Evolutionary conservation across 2,888 invertebrate species (phyloP), one percentile per base, ranked within the genome.

Genomic region (Schrankia costaestrigalis): DNA sequence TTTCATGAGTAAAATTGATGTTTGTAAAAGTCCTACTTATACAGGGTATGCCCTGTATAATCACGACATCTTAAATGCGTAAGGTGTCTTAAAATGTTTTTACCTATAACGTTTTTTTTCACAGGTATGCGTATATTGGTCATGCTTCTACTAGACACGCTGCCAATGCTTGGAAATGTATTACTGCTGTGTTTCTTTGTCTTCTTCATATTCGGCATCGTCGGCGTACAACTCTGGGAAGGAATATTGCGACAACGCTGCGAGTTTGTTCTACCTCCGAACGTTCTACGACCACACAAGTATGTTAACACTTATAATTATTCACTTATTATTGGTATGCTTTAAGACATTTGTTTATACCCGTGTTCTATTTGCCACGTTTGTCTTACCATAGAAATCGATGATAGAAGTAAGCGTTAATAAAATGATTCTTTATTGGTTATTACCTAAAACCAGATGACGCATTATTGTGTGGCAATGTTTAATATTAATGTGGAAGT

Each of bases 121-220:
- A 33, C 90, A 98, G 98, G 98, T 90, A 98, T 99, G 98, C 91
- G 98, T 56, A 99, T 99, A 65, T 90, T 98, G 74, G 99, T 99
- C 61, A 99, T 99, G 97, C 90, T 99, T 40, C 91, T 99, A 30
- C 90, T 99, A 71, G 99, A 99, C 85, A 99, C 99, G 3, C 90
- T 99, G 54, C 99, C 99, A 8, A 99, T 99, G 99, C 89, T 99
- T 68, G 99, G 99, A 52, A 99, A 99, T 86, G 99, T 99, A 31
- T 90, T 99, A 54, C 90, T 99, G 54, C 90, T 99, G 49, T 99
- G 99, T 87, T 99, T 99, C 91, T 99, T 99, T 90, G 99, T 99
- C 41, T 99, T 99, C 92, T 99, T 99, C 91, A 99, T 99, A 78
- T 99, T 99, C 75, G 99, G 99, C 55, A 99, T 99, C 73, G 96